phyloP scores from a whole-genome alignment of 2,113 vertebrate species.

The Calidris pygmaea region DNA sequence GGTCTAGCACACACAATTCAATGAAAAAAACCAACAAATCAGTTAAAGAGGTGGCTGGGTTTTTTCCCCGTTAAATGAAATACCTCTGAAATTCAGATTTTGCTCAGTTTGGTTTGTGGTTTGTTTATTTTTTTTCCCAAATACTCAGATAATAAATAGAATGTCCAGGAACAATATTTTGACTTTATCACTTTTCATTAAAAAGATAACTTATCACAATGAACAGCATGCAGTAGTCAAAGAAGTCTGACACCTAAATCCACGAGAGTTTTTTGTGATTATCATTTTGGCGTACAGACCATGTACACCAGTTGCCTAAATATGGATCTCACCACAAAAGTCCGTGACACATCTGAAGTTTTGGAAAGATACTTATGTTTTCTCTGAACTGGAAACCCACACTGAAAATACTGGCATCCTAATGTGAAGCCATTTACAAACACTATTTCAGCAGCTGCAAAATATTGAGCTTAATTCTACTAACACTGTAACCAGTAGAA shows the following conservation, averaged over 20 bases:
- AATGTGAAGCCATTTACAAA: background rate
- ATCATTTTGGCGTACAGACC: background rate
- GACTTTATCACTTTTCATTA: background rate
- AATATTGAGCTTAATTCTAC: background rate
- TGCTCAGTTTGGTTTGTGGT: background rate
- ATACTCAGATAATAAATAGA: background rate
- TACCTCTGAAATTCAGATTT: background rate
- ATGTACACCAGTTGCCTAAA: background rate
- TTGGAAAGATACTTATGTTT: background rate
- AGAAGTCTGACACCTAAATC: background rate
- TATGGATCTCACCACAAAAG: background rate
- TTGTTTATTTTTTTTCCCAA: background rate
- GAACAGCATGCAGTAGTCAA: background rate
- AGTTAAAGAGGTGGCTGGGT: background rate
- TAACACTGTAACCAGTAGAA: background rate
- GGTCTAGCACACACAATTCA: background rate
- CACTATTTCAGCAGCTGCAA: background rate
- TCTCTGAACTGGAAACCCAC: background rate
- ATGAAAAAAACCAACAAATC: background rate
- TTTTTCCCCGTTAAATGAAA: background rate
- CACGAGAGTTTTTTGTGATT: background rate
- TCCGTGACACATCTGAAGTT: background rate
- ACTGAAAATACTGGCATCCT: background rate
- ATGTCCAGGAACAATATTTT: background rate
- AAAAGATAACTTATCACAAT: background rate